Percentiles rank a stretch among this genome's conserved stretches.
Evolutionary conservation across 2,888 invertebrate species (phyloP).

Genomic region (Drosophila mercatorum): DNA sequence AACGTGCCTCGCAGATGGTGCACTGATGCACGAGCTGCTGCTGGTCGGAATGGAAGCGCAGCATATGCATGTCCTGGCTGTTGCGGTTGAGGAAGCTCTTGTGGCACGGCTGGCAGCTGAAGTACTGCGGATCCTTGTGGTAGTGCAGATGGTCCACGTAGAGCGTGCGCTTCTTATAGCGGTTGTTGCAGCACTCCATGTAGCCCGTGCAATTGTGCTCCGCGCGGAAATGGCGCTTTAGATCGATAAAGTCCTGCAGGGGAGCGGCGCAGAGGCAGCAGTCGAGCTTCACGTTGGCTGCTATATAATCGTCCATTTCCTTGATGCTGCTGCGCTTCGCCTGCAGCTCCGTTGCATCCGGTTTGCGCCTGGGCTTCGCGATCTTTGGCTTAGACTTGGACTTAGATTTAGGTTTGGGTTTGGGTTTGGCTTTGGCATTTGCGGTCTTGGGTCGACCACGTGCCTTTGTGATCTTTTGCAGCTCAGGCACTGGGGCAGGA

Average conservation of each 20-base stretch:
- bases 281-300: slow-evolving; percentile 69
- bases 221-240: slow-evolving; percentile 71
- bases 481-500: neutral
- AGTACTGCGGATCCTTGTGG: slow-evolving; percentile 76
- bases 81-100: slow-evolving; percentile 73
- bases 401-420: neutral
- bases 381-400: slow-evolving; percentile 6
- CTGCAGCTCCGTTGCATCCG: slow-evolving; percentile 26
- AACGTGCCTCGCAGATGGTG: slow-evolving; percentile 61
- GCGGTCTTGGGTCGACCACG: slow-evolving; percentile 66
- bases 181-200: slow-evolving; percentile 75
- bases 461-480: slow-evolving; percentile 24
- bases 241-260: slow-evolving; percentile 57
- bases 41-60: slow-evolving; percentile 73
- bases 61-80: slow-evolving; percentile 77
- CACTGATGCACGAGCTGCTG: slow-evolving; percentile 70
- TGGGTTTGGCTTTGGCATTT: neutral
- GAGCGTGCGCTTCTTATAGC: slow-evolving; percentile 70
- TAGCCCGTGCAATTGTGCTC: slow-evolving; percentile 71
- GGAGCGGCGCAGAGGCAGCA: slow-evolving; percentile 66
- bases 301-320: slow-evolving; percentile 74
- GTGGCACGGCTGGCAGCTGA: slow-evolving; percentile 65
- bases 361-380: slow-evolving; percentile 20
- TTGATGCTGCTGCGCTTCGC: slow-evolving; percentile 70
- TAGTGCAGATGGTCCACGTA: slow-evolving; percentile 78